Percentiles rank a stretch among this genome's conserved stretches.
These are phyloP conservation scores for Callithrix jacchus DNA, from an alignment of 2,113 vertebrate genomes.

Conservation along the genomic window DNA sequence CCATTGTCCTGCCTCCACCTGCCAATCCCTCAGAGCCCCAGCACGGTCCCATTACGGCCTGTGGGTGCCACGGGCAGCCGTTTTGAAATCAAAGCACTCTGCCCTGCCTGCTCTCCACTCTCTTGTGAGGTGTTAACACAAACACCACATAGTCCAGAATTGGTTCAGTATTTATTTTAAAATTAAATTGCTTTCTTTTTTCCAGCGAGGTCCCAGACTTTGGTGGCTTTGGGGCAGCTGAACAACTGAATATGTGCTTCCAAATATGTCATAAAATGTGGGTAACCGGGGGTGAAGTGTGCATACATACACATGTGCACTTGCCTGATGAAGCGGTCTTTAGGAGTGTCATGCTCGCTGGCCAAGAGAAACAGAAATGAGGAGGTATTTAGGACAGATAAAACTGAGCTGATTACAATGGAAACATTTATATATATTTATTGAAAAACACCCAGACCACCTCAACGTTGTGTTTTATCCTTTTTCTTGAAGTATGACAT, in stretches of 20 bases:
- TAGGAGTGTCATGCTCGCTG: not conserved
- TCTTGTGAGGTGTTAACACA: conserved; percentile 71
- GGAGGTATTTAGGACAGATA: conserved; percentile 62
- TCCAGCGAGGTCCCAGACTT: conserved; percentile 54
- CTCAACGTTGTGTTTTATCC: not conserved
- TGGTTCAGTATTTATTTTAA: conserved; percentile 69
- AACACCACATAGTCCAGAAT: conserved; percentile 46
- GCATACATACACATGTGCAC: accelerated
- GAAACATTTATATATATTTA: conserved; percentile 51
- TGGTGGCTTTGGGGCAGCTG: conserved; percentile 55
- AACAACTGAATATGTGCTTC: conserved; percentile 68
- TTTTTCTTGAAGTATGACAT: not conserved
- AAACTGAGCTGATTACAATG: conserved; percentile 55
- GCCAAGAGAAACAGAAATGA: conserved; percentile 69
- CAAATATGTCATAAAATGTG: conserved; percentile 61
- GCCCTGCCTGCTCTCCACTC: not conserved
- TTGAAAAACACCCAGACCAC: conserved; percentile 49
- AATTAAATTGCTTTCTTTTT: not conserved
- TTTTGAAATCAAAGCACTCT: conserved; percentile 58
- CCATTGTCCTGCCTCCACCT: not conserved
- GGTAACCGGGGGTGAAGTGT: not conserved
- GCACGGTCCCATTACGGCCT: accelerated
- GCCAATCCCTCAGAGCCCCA: not conserved
- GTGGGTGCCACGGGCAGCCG: conserved; percentile 6
- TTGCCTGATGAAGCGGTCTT: conserved; percentile 63